Evolutionary conservation across 2,113 vertebrate species (phyloP).

Genomic region (Chaetodon auriga): DNA sequence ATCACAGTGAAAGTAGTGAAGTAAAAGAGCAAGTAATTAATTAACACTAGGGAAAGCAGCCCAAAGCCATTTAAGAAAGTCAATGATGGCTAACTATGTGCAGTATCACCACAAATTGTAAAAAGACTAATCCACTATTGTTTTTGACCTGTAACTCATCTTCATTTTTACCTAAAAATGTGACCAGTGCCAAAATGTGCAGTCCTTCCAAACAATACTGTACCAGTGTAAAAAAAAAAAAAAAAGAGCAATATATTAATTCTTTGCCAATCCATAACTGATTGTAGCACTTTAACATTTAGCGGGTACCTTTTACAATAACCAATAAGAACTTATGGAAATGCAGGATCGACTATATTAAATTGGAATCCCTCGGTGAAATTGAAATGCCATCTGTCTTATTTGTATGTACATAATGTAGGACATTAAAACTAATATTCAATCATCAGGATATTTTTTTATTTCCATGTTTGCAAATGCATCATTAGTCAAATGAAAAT

Average conservation of each 20-base stretch:
- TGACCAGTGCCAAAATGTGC: not conserved
- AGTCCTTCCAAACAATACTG: not conserved
- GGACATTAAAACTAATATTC: not conserved
- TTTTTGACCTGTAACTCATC: not conserved
- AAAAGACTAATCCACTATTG: no score
- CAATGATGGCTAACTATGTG: not conserved
- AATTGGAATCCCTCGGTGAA: not conserved
- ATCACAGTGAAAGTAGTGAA: not conserved
- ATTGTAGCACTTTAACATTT: not conserved
- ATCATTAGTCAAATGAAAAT: conserved; percentile 1
- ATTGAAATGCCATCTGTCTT: not conserved
- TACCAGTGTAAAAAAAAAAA: not conserved
- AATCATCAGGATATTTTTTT: not conserved
- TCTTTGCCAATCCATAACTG: not conserved
- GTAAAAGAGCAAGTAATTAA: not conserved
- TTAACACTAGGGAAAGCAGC: not conserved
- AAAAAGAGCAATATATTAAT: not conserved
- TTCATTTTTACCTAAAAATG: not conserved
- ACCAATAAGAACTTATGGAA: not conserved
- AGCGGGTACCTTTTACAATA: not conserved
- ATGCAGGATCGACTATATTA: not conserved
- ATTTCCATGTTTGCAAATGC: no score
- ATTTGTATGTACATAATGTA: not conserved
- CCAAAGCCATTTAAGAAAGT: not conserved
- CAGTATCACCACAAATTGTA: no score